Evolutionary conservation across 2,113 vertebrate genomes (phyloP), one percentile per base, ranked within the genome.

Genomic region (Galeopterus variegatus): DNA sequence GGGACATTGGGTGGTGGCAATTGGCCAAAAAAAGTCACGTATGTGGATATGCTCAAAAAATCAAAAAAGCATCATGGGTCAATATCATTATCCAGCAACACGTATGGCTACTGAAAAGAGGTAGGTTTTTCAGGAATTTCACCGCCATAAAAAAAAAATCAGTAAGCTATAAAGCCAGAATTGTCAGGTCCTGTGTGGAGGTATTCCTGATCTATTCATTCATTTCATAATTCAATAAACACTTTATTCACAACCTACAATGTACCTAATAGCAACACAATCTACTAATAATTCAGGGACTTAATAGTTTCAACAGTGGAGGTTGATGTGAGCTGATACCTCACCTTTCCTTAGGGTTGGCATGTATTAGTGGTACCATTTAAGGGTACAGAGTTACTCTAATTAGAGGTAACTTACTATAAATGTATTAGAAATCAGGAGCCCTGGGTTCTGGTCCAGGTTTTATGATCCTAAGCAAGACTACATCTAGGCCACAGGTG

Each of bases 161-260:
- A 77, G 10, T 41, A 76, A 80, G 45, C 48, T 23, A 89, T 8
- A 90, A 91, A 82, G 45, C 58, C 64, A 93, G 94, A 60, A 50
- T 75, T 89, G 41, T 87, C 26, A 84, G 84, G 67, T 58, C 6
- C 8, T 89, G 36, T 77, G 50, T 31, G 67, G 36, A 36, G n/a
- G 21, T 26, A 92, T n/a, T 80, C 1, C 76, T 83, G 18, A 45
- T 80, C 7, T 64, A 28, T 13, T 86, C n/a, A 67, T 82, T 82
- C 67, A 82, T 95, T 87, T 92, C 70, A n/a, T 83, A 64, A 79
- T 50, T 92, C 50, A 85, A 18, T 65, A 87, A 79, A 92, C 1
- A 58, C 60, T 79, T 85, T 64, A 90, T 73, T 58, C 33, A 93
- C 48, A 89, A 93, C 28, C 48, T 80, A 52, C 23, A 62, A 56